phyloP scores from a whole-genome alignment of 2,113 vertebrate genomes.

The Misgurnus mizolepis region DNA sequence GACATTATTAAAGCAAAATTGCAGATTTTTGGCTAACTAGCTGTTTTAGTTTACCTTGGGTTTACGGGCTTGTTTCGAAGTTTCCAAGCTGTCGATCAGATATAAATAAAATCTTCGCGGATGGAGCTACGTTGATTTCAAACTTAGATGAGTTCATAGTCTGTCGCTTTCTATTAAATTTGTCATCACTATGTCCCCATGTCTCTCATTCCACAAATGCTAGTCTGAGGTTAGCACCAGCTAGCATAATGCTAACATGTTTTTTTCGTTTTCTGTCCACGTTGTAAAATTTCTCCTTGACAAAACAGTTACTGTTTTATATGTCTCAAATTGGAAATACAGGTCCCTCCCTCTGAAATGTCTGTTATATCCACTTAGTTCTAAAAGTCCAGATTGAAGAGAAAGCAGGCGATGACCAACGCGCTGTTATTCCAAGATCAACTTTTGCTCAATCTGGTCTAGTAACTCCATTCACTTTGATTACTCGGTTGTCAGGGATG shows the following conservation, averaged over 20 bases:
- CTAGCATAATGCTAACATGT: constrained; percentile 36
- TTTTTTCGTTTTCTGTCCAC: background rate
- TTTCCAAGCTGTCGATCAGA: background rate
- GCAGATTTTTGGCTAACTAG: constrained; percentile 1
- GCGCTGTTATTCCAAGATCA: constrained; percentile 1
- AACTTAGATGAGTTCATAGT: constrained; percentile 16
- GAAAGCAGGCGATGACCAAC: background rate
- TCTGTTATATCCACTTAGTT: background rate
- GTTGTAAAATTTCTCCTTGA: background rate
- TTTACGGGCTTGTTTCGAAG: constrained; percentile 30
- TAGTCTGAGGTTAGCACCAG: constrained; percentile 29
- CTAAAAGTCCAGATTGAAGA: background rate
- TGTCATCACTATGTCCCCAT: background rate
- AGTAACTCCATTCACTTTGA: constrained; percentile 23
- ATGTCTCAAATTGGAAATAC: background rate
- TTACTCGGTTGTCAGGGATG: constrained; percentile 44
- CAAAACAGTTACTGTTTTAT: background rate
- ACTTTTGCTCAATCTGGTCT: constrained; percentile 36
- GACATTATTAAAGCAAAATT: background rate
- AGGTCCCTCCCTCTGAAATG: background rate
- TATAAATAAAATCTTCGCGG: background rate
- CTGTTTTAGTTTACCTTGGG: constrained; percentile 16
- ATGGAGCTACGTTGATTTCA: constrained; percentile 13
- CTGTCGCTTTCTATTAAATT: constrained; percentile 11
- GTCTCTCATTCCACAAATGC: constrained; percentile 17